Conservation (phyloP, 2,113 vertebrate genomes). For the Eudyptes chrysolophus region DNA sequence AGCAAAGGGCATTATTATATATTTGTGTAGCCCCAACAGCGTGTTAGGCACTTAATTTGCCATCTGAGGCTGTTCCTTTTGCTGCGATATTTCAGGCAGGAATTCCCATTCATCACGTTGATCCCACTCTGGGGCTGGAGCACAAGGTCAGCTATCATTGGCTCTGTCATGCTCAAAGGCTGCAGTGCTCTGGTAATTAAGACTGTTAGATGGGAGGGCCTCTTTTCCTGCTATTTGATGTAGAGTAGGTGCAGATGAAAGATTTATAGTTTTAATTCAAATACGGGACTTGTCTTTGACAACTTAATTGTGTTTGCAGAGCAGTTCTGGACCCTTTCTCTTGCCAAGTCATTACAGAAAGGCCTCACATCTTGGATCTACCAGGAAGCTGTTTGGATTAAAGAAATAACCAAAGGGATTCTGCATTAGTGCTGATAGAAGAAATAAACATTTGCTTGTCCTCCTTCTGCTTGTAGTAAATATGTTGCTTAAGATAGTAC, state of each 20-base stretch:
- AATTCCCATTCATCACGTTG: background rate
- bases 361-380: constrained; percentile 32
- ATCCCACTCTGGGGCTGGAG: background rate
- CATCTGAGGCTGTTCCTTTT: background rate
- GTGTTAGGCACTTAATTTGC: constrained; percentile 42
- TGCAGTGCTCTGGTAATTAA: constrained; percentile 26
- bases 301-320: constrained; percentile 63
- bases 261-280: constrained; percentile 55
- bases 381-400: constrained; percentile 39
- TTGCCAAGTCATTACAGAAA: constrained; percentile 31
- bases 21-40: constrained; percentile 15
- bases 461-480: background rate
- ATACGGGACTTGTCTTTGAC: constrained; percentile 44
- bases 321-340: constrained; percentile 48
- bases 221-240: constrained; percentile 41
- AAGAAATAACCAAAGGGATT: background rate
- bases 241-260: constrained; percentile 35
- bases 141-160: constrained; percentile 40
- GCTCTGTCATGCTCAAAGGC: constrained; percentile 16
- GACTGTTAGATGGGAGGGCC: background rate
- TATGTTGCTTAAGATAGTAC: background rate
- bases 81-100: constrained; percentile 13
- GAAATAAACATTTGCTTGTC: background rate
- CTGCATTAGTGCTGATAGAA: background rate
- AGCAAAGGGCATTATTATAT: background rate